These are phyloP conservation scores for Parotocinclus haroldoi DNA, from an alignment of 2,797 vertebrate genomes.

Conservation along the genomic window DNA sequence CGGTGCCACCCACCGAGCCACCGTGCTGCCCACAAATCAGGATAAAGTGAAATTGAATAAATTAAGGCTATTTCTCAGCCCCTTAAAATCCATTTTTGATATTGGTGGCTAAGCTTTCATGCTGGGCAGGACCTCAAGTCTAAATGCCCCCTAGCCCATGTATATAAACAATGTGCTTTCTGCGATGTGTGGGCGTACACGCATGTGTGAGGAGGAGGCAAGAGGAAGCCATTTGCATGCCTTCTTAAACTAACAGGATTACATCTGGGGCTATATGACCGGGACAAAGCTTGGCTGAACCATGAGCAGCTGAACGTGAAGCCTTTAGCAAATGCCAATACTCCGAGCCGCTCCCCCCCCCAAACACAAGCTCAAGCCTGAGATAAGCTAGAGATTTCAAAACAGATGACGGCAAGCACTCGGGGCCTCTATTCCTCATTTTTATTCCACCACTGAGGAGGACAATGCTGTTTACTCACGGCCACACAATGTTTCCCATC, in stretches of 20 bases:
- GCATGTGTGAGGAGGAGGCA: conserved; percentile 11
- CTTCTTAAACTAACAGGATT: conserved; percentile 47
- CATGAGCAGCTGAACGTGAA: conserved; percentile 30
- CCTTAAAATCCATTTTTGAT: too few relatives aligned
- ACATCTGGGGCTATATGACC: conserved; percentile 46
- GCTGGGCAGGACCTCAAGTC: too few relatives aligned
- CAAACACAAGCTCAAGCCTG: conserved; percentile 2
- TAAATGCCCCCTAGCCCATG: conserved; percentile 2
- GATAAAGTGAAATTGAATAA: too few relatives aligned
- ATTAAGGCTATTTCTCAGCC: too few relatives aligned
- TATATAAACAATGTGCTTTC: conserved; percentile 1
- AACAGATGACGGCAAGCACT: background rate
- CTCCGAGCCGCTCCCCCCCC: background rate
- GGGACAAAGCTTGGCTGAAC: conserved; percentile 38
- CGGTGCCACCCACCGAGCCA: too few relatives aligned
- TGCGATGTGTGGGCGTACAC: background rate
- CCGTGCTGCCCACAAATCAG: too few relatives aligned
- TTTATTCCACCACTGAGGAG: background rate
- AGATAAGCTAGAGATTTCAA: conserved; percentile 24
- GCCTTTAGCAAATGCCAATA: conserved; percentile 19
- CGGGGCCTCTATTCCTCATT: background rate
- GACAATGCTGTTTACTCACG: background rate
- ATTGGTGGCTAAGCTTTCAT: too few relatives aligned
- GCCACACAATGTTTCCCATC: too few relatives aligned
- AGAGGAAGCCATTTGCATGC: conserved; percentile 39